Evolutionary conservation across 1,140 invertebrate species (phyloP), one percentile per base, ranked within the genome.

Genomic region (Rhopalosiphum padi): DNA sequence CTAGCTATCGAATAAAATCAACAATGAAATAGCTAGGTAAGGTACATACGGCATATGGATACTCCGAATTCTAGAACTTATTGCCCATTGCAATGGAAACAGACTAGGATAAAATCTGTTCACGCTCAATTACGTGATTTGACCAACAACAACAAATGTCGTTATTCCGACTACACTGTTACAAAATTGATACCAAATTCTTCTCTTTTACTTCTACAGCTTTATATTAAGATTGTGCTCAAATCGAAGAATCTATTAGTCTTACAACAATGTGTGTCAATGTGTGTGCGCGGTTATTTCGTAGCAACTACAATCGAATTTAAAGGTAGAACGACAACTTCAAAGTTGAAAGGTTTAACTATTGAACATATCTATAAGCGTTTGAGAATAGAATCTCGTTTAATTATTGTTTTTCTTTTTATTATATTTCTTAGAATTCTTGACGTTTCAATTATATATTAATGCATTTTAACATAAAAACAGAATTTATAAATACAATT

Each of bases 61-160:
- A 41, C 53, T 37, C 3, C 18, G 90, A 91, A 25, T 91, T 82
- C 46, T 82, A 22, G 41, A 35, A 91, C 18, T 91, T 82, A 48
- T 25, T 82, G 60, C 25, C 15, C 22, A 91, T n/a, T 91, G 30
- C 41, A 23, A 82, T 46, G 90, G 41, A 82, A 91, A 91, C 43
- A 4, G 22, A 91, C 55, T 48, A 25, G 60, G 46, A 48, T 51
- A 43, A 48, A 91, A 91, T 82, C 41, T 82, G 90, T 91, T 91
- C 8, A 82, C 68, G 68, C 25, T 82, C 60, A 91, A 91, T 91
- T 82, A 91, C 90, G 21, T 35, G 90, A 91, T 91, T 91, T 21
- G 60, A 41, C 88, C 88, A 41, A 90, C 51, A 90, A 60, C 88
- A 43, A 41, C 3, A 41, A 90, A 90, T 88, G 48, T 51, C n/a